These are phyloP conservation scores for Rhea americana DNA, from an alignment of 2,113 vertebrate species.

Conservation along the genomic window DNA sequence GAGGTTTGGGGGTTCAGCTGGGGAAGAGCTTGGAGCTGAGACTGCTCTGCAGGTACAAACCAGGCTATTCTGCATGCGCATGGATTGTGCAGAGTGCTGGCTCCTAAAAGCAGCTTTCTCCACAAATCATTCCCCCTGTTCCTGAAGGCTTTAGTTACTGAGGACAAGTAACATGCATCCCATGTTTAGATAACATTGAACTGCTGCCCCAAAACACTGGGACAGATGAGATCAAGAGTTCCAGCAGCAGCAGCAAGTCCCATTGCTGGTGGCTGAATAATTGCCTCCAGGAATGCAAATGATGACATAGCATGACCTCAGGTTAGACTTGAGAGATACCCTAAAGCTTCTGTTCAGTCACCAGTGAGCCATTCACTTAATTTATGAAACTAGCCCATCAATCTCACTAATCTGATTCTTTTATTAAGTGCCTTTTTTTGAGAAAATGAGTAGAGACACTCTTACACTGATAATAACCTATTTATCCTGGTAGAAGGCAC, in stretches of 20 bases:
- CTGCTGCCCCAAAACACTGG: neutral
- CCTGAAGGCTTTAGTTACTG: neutral
- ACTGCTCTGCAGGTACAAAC: neutral
- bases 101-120: neutral
- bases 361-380: slow-evolving; percentile 29
- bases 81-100: neutral
- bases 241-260: neutral
- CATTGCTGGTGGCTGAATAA: neutral
- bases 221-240: neutral
- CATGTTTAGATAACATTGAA: neutral
- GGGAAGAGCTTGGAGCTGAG: neutral
- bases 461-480: neutral
- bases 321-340: neutral
- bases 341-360: slow-evolving; percentile 3
- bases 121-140: neutral
- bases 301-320: neutral
- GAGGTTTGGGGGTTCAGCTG: neutral
- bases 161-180: neutral
- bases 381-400: slow-evolving; percentile 61
- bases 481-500: neutral
- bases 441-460: neutral
- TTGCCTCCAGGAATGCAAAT: neutral
- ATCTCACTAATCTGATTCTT: slow-evolving; percentile 35
- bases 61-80: neutral
- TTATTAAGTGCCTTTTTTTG: slow-evolving; percentile 62